Base-by-base conservation (phyloP, 2,888 invertebrate genomes). In the Malacosoma neustria region DNA sequence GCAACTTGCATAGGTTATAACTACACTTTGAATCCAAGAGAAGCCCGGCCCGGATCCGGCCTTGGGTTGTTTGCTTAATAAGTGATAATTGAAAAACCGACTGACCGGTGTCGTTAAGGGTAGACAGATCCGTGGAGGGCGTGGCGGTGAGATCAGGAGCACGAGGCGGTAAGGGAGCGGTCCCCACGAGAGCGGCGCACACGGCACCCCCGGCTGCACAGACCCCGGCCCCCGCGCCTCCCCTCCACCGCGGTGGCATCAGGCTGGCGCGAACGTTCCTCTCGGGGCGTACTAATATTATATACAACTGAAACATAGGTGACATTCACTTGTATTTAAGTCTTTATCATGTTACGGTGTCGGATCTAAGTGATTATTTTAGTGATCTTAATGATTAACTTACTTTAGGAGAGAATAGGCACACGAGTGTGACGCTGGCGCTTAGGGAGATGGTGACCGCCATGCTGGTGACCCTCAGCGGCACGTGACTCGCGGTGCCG, bases 321-420 rank as follows among this genome's bases (percentile, higher is more conserved):
- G 7, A 9, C 30, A 5, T 30, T 6, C 3, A 13, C 5, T 3
- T 32, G 5, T 4, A 32, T 32, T 12, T 4, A 32, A 9, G 5
- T 11, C 9, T 12, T 13, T 13, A 9, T 13, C 0, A n/a, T n/a
- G 14, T 12, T 14, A n/a, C 3, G 13, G 13, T 30, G 30, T 3
- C 4, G 30, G 30, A 3, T 3, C 9, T 3, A 4, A 11, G 11
- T 9, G n/a, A 4, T 5, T 11, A 6, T 3, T 13, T 6, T 6
- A 7, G 11, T 4, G 14, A 5, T 14, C 13, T 3, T 11, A 14
- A 4, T 9, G 6, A 11, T 9, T 3, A 2, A 6, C 85, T 89
- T 76, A 96, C 91, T 89, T 97, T 97, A 7, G 97, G 97, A 31
- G 94, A 91, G 75, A 97, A 97, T 42, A 97, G 89, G 71, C 96